Percentiles rank a stretch among this genome's conserved stretches.
These are phyloP conservation scores for Alloplasta piceator DNA, from an alignment of 2,888 invertebrate genomes.

Conservation along the genomic window DNA sequence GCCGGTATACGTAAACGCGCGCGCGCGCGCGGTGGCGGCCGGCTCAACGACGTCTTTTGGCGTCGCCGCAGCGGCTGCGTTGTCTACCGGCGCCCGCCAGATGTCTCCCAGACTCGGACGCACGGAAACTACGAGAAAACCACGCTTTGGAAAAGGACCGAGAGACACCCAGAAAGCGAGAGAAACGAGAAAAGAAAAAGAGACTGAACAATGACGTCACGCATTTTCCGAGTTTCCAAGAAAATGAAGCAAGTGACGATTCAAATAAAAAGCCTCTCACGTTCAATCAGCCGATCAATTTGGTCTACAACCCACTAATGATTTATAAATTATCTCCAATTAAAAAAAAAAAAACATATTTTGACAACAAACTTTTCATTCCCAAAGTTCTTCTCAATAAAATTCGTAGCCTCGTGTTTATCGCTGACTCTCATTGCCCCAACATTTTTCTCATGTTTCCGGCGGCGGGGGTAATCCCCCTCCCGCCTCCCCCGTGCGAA, in stretches of 20 bases:
- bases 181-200: background rate
- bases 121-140: slow-evolving; percentile 40
- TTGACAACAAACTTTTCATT: no score
- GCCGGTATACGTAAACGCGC: slow-evolving; percentile 31
- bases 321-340: no score
- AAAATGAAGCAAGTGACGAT: background rate
- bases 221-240: slow-evolving; percentile 68
- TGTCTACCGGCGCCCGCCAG: slow-evolving; percentile 75
- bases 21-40: slow-evolving; percentile 47
- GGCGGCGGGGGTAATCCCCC: background rate
- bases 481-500: no score
- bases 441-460: background rate
- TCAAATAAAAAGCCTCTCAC: no score
- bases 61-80: slow-evolving; percentile 60
- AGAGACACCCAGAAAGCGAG: background rate
- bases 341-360: no score
- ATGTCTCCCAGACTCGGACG: slow-evolving; percentile 72
- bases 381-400: no score
- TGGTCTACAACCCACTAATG: no score
- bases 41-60: slow-evolving; percentile 51
- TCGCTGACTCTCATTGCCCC: background rate
- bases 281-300: no score
- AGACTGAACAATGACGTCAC: slow-evolving; percentile 70
- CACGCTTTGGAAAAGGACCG: slow-evolving; percentile 9
- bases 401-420: no score